Evolutionary conservation across 2,888 invertebrate genomes (phyloP).

Genomic region (Beris chalybata): DNA sequence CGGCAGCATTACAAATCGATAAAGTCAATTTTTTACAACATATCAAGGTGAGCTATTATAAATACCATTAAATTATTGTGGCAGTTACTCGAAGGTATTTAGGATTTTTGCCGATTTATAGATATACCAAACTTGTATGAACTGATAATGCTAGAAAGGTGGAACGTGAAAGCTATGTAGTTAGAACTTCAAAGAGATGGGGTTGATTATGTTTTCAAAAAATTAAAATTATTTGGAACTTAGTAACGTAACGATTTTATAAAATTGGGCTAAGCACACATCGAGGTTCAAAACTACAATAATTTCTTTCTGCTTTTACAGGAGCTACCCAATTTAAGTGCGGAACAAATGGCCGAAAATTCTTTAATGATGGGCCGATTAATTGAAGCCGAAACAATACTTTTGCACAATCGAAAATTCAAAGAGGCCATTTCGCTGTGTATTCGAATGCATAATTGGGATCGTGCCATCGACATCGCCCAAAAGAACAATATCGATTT

Average conservation of each 20-base stretch:
- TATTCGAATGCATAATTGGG: conserved; percentile 56
- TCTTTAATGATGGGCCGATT: conserved; percentile 54
- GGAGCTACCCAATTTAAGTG: conserved; percentile 46
- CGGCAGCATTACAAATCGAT: conserved; percentile 82
- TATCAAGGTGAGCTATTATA: conserved; percentile 65
- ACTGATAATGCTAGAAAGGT: no score
- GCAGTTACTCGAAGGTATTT: no score
- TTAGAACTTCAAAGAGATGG: no score
- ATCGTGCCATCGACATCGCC: conserved; percentile 51
- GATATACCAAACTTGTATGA: no score
- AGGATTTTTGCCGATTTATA: no score
- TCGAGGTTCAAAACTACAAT: no score
- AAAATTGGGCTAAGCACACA: no score
- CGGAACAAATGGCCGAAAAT: conserved; percentile 56
- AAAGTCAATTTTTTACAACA: conserved; percentile 85
- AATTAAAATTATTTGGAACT: no score
- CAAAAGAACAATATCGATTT: conserved; percentile 48
- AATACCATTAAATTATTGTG: no score
- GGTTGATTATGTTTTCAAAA: no score
- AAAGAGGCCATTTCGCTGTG: conserved; percentile 50
- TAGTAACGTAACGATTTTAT: no score
- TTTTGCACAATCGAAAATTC: conserved; percentile 52
- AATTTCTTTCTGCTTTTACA: conserved; percentile 39
- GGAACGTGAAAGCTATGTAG: no score
- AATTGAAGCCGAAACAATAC: conserved; percentile 55